Conservation (phyloP, 2,797 vertebrate genomes). For the Balearica regulorum region DNA sequence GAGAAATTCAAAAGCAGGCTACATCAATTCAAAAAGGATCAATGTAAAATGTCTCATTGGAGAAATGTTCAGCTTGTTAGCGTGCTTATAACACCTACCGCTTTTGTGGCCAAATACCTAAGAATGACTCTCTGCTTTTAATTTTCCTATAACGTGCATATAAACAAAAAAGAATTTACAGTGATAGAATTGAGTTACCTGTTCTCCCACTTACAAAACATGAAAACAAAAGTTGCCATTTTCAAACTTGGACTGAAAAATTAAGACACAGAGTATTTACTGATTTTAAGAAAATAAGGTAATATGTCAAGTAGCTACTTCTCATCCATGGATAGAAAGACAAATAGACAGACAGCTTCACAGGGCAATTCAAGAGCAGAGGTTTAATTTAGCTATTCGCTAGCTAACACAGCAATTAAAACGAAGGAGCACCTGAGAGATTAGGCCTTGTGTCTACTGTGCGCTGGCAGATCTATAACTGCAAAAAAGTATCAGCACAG, state of each 20-base stretch:
- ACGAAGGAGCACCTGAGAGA: not conserved
- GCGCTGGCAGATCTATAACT: not conserved
- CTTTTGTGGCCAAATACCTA: not conserved
- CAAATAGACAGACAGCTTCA: not conserved
- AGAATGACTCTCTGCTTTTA: not conserved
- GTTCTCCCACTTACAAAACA: not conserved
- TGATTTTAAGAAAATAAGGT: not conserved
- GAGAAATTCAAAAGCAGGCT: not conserved
- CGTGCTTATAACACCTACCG: not conserved
- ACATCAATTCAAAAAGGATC: not conserved
- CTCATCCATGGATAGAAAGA: not conserved
- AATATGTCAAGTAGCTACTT: not conserved
- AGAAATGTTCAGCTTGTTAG: not conserved
- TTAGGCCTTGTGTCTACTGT: not conserved
- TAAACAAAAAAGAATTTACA: not conserved
- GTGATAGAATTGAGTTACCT: not conserved
- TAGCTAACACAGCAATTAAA: not conserved
- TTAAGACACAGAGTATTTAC: not conserved
- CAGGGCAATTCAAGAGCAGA: not conserved
- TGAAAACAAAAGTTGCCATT: not conserved
- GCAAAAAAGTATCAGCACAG: not conserved
- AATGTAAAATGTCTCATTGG: not conserved
- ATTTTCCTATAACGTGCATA: not conserved
- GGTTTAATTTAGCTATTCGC: not conserved
- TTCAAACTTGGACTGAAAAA: not conserved